Conservation (phyloP, 2,113 vertebrate genomes). For the Clarias magur region DNA sequence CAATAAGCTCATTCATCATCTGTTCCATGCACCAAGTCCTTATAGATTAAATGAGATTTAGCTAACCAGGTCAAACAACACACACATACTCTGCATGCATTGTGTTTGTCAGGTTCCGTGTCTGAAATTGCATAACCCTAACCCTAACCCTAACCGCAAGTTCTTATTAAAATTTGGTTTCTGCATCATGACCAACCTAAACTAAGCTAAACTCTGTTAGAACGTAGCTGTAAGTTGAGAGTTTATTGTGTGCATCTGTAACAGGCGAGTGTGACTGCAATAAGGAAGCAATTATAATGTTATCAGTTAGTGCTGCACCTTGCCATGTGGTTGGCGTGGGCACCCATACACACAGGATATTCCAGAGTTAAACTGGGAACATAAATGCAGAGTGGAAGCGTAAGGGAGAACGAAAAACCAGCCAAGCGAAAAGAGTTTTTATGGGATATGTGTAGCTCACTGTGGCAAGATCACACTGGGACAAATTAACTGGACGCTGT, state of each 20-base stretch:
- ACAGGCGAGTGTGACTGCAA: conserved; percentile 49
- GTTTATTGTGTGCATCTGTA: conserved; percentile 42
- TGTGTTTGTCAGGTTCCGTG: background rate
- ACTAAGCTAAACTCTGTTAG: background rate
- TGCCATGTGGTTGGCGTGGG: conserved; percentile 46
- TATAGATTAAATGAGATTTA: background rate
- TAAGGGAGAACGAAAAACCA: conserved; percentile 41
- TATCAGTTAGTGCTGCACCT: conserved; percentile 32
- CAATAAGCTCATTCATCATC: background rate
- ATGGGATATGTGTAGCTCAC: conserved; percentile 65
- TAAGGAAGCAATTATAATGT: conserved; percentile 52
- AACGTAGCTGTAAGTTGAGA: conserved; percentile 12
- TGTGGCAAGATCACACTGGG: conserved; percentile 50
- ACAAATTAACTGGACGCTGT: conserved; percentile 53
- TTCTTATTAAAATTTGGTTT: background rate
- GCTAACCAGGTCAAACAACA: background rate
- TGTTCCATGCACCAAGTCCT: background rate
- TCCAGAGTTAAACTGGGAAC: conserved; percentile 61
- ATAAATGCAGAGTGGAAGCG: conserved; percentile 54
- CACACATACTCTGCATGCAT: background rate
- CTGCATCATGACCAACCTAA: background rate
- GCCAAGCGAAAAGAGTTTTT: conserved; percentile 41
- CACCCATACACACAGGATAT: conserved; percentile 48
- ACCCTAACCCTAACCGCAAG: too few relatives aligned
- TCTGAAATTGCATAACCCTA: background rate